Conservation (phyloP, 2,888 invertebrate genomes). For the Sphaerophoria taeniata region DNA sequence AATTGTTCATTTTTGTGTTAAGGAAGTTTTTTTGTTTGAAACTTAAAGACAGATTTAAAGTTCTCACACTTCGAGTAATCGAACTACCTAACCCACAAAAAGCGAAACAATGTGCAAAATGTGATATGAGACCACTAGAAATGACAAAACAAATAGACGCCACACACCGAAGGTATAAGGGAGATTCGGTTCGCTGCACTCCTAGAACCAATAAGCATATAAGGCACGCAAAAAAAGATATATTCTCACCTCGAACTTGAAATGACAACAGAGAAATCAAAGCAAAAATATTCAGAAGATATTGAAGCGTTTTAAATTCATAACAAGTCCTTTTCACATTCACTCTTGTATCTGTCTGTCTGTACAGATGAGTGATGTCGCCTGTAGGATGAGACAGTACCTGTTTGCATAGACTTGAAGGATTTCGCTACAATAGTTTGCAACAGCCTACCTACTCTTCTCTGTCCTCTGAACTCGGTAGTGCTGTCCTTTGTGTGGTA, state of each 20-base stretch:
- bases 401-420: neutral
- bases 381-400: too few relatives aligned
- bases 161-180: conserved; percentile 23
- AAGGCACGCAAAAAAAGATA: conserved; percentile 6
- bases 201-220: conserved; percentile 62
- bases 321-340: conserved; percentile 31
- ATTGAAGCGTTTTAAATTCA: conserved; percentile 41
- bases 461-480: neutral
- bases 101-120: neutral
- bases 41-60: too few relatives aligned
- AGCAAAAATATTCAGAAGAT: neutral
- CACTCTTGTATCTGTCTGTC: conserved; percentile 29
- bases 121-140: neutral
- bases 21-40: neutral
- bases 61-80: neutral
- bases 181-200: conserved; percentile 65
- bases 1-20: neutral
- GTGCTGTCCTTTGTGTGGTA: neutral
- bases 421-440: too few relatives aligned
- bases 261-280: neutral
- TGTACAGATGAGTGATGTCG: conserved; percentile 33
- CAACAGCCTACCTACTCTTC: neutral
- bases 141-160: neutral
- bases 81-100: neutral
- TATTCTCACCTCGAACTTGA: conserved; percentile 48